phyloP scores from a whole-genome alignment of 2,113 vertebrate species.

The Quiscalus mexicanus region DNA sequence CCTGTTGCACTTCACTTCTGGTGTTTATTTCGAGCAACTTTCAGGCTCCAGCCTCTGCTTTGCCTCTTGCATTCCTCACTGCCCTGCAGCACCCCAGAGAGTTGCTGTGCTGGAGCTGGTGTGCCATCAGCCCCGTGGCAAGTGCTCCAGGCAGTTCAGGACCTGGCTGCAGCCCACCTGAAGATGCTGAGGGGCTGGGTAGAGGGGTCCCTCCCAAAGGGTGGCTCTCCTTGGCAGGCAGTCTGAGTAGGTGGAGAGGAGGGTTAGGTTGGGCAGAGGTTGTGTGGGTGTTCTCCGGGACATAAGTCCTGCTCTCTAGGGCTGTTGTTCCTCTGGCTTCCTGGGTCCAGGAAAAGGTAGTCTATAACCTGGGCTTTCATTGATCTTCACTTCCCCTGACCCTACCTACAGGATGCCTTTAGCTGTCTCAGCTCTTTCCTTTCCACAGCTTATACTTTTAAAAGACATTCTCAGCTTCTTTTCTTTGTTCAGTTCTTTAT shows the following conservation, averaged over 20 bases:
- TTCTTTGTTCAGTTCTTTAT: background rate
- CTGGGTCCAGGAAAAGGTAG: background rate
- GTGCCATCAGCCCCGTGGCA: fast-evolving
- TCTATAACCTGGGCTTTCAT: background rate
- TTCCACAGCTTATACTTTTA: background rate
- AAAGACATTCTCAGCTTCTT: background rate
- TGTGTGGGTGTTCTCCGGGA: background rate
- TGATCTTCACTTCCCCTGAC: background rate
- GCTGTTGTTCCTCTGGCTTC: background rate
- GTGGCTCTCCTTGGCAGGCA: background rate
- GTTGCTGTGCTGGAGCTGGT: background rate
- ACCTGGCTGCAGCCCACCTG: background rate
- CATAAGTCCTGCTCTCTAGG: background rate
- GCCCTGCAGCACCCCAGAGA: background rate
- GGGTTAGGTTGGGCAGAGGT: background rate
- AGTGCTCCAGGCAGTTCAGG: fast-evolving
- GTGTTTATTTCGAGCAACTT: background rate
- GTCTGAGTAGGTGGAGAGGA: fast-evolving
- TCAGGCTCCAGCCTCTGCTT: background rate
- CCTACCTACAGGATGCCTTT: background rate
- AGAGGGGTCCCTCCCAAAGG: fast-evolving
- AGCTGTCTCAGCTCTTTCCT: background rate
- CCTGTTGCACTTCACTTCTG: background rate
- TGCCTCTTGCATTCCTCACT: fast-evolving
- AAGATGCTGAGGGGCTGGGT: background rate